Conservation (phyloP, 2,113 vertebrate species). For the Elgaria multicarinata region DNA sequence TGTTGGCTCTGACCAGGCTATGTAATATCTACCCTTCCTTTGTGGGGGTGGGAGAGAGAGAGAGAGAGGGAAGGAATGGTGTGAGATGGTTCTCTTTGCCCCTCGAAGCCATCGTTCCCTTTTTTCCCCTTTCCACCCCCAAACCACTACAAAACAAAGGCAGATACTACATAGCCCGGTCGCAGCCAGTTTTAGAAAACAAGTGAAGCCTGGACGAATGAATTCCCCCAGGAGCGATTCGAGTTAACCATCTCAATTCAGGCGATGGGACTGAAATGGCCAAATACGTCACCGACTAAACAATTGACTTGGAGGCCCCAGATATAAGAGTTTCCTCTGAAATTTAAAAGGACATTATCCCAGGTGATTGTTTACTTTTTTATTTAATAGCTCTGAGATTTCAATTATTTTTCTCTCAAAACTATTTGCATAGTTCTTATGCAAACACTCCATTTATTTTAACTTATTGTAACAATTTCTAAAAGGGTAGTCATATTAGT, state of each 20-base stretch:
- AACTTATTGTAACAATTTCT: background rate
- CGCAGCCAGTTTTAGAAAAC: background rate
- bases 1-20: background rate
- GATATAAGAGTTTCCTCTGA: too few relatives aligned
- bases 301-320: background rate
- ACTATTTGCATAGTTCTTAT: background rate
- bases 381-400: too few relatives aligned
- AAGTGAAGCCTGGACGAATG: background rate
- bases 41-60: background rate
- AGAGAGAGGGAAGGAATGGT: background rate
- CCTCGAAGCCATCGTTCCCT: background rate
- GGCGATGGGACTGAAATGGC: background rate
- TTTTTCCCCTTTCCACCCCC: background rate
- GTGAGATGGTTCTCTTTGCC: background rate
- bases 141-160: background rate
- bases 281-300: background rate
- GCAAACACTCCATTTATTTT: background rate
- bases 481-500: background rate
- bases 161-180: background rate
- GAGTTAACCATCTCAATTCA: background rate
- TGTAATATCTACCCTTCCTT: background rate
- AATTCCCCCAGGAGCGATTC: background rate
- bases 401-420: background rate
- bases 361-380: too few relatives aligned
- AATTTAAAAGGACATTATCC: background rate